phyloP scores from a whole-genome alignment of 1,140 invertebrate species.

The Drosophila ananassae region DNA sequence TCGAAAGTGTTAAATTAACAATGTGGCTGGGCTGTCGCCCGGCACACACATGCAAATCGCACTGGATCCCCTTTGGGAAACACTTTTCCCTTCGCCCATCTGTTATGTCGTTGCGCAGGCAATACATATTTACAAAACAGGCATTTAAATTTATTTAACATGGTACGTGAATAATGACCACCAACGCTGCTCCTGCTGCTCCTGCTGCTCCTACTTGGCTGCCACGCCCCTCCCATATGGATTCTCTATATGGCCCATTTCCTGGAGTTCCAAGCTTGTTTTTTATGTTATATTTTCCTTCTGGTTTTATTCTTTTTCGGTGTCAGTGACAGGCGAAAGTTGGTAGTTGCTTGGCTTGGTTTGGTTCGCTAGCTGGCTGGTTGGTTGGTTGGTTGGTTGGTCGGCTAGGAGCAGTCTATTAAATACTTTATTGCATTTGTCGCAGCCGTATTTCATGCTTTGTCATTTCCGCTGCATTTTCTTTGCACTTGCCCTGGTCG shows the following conservation, averaged over 20 bases:
- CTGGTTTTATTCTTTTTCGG: constrained; percentile 56
- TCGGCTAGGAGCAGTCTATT: constrained; percentile 78
- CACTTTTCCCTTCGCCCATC: constrained; percentile 40
- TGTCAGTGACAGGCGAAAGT: constrained; percentile 71
- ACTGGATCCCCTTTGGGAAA: constrained; percentile 19
- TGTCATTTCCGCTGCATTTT: constrained; percentile 82
- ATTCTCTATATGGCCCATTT: constrained; percentile 45
- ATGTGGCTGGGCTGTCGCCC: constrained; percentile 15
- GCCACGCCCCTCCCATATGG: constrained; percentile 56
- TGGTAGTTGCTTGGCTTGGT: constrained; percentile 43
- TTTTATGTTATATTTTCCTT: constrained; percentile 27
- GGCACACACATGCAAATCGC: constrained; percentile 34
- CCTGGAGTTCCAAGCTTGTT: constrained; percentile 45
- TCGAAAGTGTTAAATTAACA: constrained; percentile 55
- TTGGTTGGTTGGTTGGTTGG: constrained; percentile 17
- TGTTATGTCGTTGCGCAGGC: constrained; percentile 65
- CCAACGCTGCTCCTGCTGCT: constrained; percentile 47
- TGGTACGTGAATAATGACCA: constrained; percentile 80
- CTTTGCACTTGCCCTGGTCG: constrained; percentile 59
- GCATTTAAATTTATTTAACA: constrained; percentile 82
- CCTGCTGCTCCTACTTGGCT: constrained; percentile 19
- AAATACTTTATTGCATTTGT: constrained; percentile 83
- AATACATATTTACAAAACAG: constrained; percentile 81
- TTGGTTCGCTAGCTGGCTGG: constrained; percentile 31
- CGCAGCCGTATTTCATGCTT: constrained; percentile 82